Conservation (phyloP, 1,140 invertebrate genomes). For the Macrobrachium rosenbergii region DNA sequence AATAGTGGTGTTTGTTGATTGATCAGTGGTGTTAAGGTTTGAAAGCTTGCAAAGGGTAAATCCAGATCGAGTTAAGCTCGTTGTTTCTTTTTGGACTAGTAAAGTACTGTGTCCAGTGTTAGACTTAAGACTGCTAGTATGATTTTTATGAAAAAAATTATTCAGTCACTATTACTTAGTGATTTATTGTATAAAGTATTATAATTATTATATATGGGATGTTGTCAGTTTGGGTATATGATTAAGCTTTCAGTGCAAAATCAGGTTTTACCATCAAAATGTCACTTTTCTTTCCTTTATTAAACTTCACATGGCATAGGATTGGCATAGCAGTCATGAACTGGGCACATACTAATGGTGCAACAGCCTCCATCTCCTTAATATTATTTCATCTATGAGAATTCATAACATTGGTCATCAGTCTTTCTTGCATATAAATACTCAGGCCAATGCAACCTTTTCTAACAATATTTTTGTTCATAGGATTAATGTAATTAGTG, state of each 20-base stretch:
- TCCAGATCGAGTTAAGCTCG: background rate
- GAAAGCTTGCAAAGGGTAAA: slow-evolving; percentile 29
- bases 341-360: background rate
- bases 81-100: slow-evolving; percentile 31
- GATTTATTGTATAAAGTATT: slow-evolving; percentile 44
- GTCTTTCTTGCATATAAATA: background rate
- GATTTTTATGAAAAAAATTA: slow-evolving; percentile 42
- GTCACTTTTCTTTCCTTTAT: slow-evolving; percentile 36
- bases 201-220: slow-evolving; percentile 48
- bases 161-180: slow-evolving; percentile 33
- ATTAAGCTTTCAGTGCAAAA: slow-evolving; percentile 34
- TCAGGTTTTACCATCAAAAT: slow-evolving; percentile 44
- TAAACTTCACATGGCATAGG: slow-evolving; percentile 39
- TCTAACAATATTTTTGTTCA: slow-evolving; percentile 5
- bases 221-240: slow-evolving; percentile 41
- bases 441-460: slow-evolving; percentile 15
- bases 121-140: slow-evolving; percentile 28
- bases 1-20: too few species aligned
- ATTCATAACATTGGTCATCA: background rate
- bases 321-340: slow-evolving; percentile 23
- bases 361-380: slow-evolving; percentile 2
- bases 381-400: background rate
- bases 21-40: slow-evolving; percentile 8
- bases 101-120: slow-evolving; percentile 35
- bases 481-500: background rate